Evolutionary conservation across 2,888 invertebrate genomes (phyloP).

Genomic region (Sinhomidia bicolor): DNA sequence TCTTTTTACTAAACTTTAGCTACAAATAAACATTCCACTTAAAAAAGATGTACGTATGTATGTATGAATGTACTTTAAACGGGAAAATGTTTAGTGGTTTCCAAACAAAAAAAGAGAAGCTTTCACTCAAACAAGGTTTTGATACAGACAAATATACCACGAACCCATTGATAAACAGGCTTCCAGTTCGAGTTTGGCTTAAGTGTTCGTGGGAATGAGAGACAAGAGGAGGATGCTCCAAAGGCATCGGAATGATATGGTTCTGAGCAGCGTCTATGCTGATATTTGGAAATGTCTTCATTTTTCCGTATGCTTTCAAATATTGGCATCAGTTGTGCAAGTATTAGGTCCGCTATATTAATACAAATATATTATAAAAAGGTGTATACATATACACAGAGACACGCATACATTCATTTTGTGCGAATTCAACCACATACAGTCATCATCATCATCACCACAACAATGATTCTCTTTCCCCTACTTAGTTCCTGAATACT

Average conservation of each 20-base stretch:
- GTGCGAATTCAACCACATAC: not conserved
- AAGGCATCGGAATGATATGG: slow-evolving; percentile 71
- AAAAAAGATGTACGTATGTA: too few species aligned
- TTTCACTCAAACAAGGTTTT: slow-evolving; percentile 41
- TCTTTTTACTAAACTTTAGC: too few species aligned
- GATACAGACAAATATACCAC: slow-evolving; percentile 79
- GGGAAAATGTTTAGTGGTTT: not conserved
- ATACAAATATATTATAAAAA: slow-evolving; percentile 8
- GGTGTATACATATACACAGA: not conserved
- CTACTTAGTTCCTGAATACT: not conserved
- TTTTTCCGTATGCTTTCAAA: slow-evolving; percentile 96
- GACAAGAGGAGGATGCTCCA: slow-evolving; percentile 69
- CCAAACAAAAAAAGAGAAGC: slow-evolving; percentile 15
- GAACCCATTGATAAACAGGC: slow-evolving; percentile 89
- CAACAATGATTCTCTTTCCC: not conserved
- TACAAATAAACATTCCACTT: slow-evolving; percentile 1
- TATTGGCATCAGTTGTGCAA: slow-evolving; percentile 97
- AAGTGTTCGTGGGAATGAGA: slow-evolving; percentile 68
- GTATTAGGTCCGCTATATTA: slow-evolving; percentile 95
- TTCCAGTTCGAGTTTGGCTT: slow-evolving; percentile 77
- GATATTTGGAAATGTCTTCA: slow-evolving; percentile 84
- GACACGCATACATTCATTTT: not conserved
- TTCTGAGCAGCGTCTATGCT: slow-evolving; percentile 68
- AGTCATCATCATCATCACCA: too few species aligned
- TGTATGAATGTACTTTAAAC: too few species aligned